Evolutionary conservation across 1,140 invertebrate genomes (phyloP), one percentile per base, ranked within the genome.

Genomic region (Tachypleus tridentatus): DNA sequence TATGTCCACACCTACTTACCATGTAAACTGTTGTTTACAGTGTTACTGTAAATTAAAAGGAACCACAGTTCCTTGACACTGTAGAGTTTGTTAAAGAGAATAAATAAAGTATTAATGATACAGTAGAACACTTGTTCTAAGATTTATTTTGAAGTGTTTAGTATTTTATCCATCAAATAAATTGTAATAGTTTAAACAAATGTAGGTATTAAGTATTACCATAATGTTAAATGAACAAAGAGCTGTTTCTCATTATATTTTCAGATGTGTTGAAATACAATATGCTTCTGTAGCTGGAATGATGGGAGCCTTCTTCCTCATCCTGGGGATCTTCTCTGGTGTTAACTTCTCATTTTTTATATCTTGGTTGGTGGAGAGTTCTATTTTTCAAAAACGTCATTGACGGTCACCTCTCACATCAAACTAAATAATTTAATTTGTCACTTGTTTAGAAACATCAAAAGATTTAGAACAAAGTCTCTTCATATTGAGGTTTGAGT

Each of bases 281-380:
- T 81, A 96, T 75, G 87, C 90, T 47, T 79, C 87, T 0, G 87
- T 85, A 6, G 95, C 95, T 3, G 95, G 94, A 51, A 98, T 98
- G 94, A 91, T 94, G 76, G 93, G 86, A 50, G 92, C 88, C 3
- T 93, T 95, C 11, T 87, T 85, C 71, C 80, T 98, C 1, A 87
- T 97, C 1, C 86, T 91, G 3, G 95, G 95, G 49, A 91, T 97
- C 10, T 86, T 93, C 67, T 76, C 78, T 57, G 95, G 95, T 7
- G 82, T 97, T 50, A 77, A 87, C 47, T 87, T 89, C 72, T 86
- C 88, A 1, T 82, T 86, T 67, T 69, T 87, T 51, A 82, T 88
- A 74, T 86, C 88, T 4, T 76, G 74, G 69, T 70, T 89, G 51
- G 82, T 87, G 53, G 66, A 70, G 66, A 72, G 50, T 56, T 9